Percentiles rank a stretch among this genome's conserved stretches.
phyloP scores from a whole-genome alignment of 2,797 vertebrate species.

The Mastacembelus armatus region DNA sequence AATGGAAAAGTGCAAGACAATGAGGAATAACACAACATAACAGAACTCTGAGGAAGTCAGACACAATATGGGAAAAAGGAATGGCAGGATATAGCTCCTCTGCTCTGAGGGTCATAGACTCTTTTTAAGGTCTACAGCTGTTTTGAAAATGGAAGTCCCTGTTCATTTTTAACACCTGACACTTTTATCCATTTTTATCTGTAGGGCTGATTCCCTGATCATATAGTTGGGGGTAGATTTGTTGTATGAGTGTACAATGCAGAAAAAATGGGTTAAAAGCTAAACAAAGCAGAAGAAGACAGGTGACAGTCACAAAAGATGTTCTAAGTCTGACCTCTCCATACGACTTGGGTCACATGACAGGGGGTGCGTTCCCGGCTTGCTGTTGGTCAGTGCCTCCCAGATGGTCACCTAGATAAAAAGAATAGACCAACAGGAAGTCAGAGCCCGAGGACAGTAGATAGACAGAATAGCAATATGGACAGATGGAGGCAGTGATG shows the following conservation, averaged over 20 bases:
- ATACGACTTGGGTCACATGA: slow-evolving; percentile 88
- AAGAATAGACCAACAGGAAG: slow-evolving; percentile 26
- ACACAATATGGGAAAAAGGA: no score
- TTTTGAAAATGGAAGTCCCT: slow-evolving; percentile 17
- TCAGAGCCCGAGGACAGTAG: slow-evolving; percentile 25
- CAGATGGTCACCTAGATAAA: slow-evolving; percentile 93
- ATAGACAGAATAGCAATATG: not conserved
- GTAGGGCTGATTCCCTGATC: not conserved
- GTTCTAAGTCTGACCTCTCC: slow-evolving; percentile 86
- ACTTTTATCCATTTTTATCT: slow-evolving; percentile 4
- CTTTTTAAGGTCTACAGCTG: not conserved
- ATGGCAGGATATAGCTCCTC: slow-evolving; percentile 22
- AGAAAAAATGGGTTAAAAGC: not conserved
- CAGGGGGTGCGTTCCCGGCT: slow-evolving; percentile 91
- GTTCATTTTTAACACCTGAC: not conserved
- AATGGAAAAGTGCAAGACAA: slow-evolving; percentile 30
- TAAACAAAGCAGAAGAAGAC: not conserved
- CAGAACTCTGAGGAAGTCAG: slow-evolving; percentile 45
- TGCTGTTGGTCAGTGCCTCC: slow-evolving; percentile 98
- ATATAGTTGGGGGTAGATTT: not conserved
- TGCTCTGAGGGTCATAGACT: slow-evolving; percentile 19
- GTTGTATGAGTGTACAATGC: not conserved
- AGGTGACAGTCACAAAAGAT: not conserved
- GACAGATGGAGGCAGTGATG: not conserved
- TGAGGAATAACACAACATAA: slow-evolving; percentile 33